Evolutionary conservation across 2,113 vertebrate species (phyloP), one percentile per base, ranked within the genome.

Genomic region (Papio anubis): DNA sequence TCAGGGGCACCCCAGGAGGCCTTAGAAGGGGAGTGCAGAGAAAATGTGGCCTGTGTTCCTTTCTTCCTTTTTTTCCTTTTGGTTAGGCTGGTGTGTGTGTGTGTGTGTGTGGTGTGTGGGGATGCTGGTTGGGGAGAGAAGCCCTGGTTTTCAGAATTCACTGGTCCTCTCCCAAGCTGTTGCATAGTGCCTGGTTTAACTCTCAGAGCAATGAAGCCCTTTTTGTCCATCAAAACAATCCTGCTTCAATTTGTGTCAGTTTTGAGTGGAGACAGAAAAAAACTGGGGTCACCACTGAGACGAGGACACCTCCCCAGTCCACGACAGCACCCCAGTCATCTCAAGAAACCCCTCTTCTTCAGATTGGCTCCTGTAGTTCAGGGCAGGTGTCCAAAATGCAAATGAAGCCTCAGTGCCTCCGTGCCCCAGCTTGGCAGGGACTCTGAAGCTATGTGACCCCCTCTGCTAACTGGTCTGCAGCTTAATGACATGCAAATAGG

Each of bases 401-500:
- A 92, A 96, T 66, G 35, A 73, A 95, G 76, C 18, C 70, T 25
- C 55, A 32, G 38, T 1, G 35, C 45, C 50, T 80, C 88, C 40
- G 43, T 12, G 90, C 64, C 68, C 90, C 25, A 1, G 59, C 85
- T 97, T 98, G 97, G 96, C 97, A 97, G 93, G 94, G 96, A 84
- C 27, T 96, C 94, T 84, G 91, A 55, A 97, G 96, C 75, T 92
- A 84, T 93, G 96, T 92, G 87, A 85, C 92, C 94, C 84, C 90
- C 73, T 97, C 82, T 64, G 76, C 93, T 96, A 73, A 95, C 94
- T 93, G 94, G 90, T 68, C 96, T 66, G 40, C 48, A 45, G 76
- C 73, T 97, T 96, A 97, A 94, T 97, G 92, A 96, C 93, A 96
- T 96, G 96, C 95, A 98, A 97, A 97, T 86, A 40, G 76, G 32